Conservation (phyloP, 2,888 invertebrate species). For the Serripes groenlandicus region DNA sequence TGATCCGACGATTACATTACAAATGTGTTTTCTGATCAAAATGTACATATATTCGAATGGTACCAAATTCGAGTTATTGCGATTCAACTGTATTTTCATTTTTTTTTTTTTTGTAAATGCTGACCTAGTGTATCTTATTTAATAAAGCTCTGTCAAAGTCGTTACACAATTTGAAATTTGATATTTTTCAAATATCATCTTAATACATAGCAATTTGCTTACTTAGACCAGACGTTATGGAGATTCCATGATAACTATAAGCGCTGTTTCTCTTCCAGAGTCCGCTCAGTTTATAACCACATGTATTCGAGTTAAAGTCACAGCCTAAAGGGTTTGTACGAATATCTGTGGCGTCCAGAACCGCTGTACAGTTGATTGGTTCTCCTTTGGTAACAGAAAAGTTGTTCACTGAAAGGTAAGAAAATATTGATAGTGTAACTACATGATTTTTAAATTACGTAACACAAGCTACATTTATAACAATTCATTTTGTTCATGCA, state of each 20-base stretch:
- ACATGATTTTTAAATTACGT: too few species aligned
- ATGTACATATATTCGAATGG: neutral
- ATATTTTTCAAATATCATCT: neutral
- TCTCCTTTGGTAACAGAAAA: neutral
- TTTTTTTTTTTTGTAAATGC: neutral
- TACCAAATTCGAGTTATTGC: neutral
- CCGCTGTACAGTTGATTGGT: neutral
- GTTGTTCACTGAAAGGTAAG: too few species aligned
- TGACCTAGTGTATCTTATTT: neutral
- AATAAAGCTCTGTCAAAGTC: neutral
- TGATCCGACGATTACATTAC: too few species aligned
- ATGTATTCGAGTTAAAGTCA: neutral
- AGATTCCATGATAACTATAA: neutral
- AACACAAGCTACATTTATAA: too few species aligned
- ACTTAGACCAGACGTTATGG: neutral
- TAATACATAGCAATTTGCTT: neutral
- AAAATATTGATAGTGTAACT: too few species aligned
- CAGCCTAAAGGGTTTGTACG: constrained; percentile 3
- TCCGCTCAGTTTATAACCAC: neutral
- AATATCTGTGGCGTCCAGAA: neutral
- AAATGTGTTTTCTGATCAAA: too few species aligned
- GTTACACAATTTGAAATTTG: neutral
- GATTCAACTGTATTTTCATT: neutral
- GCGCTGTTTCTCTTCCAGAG: neutral
- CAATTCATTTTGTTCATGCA: too few species aligned